Evolutionary conservation across 1,140 invertebrate genomes (phyloP).

Genomic region (Portunus trituberculatus): DNA sequence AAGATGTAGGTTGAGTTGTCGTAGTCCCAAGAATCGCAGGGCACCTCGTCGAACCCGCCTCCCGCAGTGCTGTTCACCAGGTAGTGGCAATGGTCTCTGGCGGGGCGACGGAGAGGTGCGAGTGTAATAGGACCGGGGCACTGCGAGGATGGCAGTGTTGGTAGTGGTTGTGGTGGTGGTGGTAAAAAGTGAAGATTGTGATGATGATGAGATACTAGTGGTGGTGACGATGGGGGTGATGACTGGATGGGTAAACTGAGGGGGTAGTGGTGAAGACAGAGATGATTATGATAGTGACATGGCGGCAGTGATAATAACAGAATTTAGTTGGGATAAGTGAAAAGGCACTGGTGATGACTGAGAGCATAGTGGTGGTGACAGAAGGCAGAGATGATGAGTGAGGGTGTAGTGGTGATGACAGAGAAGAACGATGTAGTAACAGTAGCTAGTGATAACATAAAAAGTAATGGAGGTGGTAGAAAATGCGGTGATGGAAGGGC

Average conservation of each 20-base stretch:
- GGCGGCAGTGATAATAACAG: too few relatives aligned
- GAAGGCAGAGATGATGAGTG: not conserved
- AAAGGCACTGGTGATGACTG: too few relatives aligned
- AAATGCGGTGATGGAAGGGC: not conserved
- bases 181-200: too few relatives aligned
- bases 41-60: constrained; percentile 34
- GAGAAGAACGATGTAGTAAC: not conserved
- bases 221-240: not conserved
- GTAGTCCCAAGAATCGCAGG: constrained; percentile 62
- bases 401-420: not conserved
- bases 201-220: not conserved
- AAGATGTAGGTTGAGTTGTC: constrained; percentile 69
- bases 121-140: not conserved
- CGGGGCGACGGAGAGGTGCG: not conserved
- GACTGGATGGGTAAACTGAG: too few relatives aligned
- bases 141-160: not conserved
- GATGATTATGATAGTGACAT: too few relatives aligned
- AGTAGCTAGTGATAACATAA: not conserved
- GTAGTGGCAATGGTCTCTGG: constrained; percentile 58
- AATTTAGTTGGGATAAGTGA: too few relatives aligned
- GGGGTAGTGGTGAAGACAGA: too few relatives aligned
- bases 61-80: constrained; percentile 46
- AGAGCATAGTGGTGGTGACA: too few relatives aligned
- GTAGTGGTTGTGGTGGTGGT: not conserved
- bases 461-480: not conserved